Base-by-base conservation (phyloP, 1,140 invertebrate genomes). In the Aphis gossypii region DNA sequence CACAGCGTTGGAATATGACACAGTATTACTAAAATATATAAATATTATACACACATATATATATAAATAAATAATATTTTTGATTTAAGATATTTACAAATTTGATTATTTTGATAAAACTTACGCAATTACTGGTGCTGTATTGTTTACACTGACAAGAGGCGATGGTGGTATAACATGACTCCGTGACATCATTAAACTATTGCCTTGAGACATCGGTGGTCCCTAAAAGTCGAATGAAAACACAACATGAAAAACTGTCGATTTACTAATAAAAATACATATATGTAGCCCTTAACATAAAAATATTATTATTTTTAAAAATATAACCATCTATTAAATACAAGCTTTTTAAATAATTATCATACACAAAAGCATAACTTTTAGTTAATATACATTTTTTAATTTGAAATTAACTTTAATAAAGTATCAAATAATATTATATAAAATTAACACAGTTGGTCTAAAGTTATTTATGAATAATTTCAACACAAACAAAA, bases 151-250 rank as follows among this genome's bases (percentile, higher is more conserved):
- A 30, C 92, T 46, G 0, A 86, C 48, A 18, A 93, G 56, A 84
- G 92, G 92, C 3, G 82, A 82, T 82, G 90, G 90, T 20, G 60
- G 92, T 44, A 6, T 5, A 48, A 82, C 20, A 86, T 90, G 51
- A 56, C 35, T 21, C 2, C 9, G n/a, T n/a, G n/a, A n/a, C n/a
- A n/a, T 93, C 48, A 93, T 56, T 5, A 21, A 35, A 84, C 23
- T 51, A 20, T 30, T 93, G 11, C 30, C 44, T 84, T 83, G 48
- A 83, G 56, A 11, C 9, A 90, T 41, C 14, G 51, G 4, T 30
- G 54, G 0, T n/a, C 89, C 38, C 89, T 68, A 14, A 68, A 44
- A 90, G 44, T 41, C 1, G 2, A 56, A 56, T 41, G 7, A 56
- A 44, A 90, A 41, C 11, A 41, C 23, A 90, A 54, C 9, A 88